phyloP scores from a whole-genome alignment of 2,888 invertebrate species.

The Standfussiana lucernea region DNA sequence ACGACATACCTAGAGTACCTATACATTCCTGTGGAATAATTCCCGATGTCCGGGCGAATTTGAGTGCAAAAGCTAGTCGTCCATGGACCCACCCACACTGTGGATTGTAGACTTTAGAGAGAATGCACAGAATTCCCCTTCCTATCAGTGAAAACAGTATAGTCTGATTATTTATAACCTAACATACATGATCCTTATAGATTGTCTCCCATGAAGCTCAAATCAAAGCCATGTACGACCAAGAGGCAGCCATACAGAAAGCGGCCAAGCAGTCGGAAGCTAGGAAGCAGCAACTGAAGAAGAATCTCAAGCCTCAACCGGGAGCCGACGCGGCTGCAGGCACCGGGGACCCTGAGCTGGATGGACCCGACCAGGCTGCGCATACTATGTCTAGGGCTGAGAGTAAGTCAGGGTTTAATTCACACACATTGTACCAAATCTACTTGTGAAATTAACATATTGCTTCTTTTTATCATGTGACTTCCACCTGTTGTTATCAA shows the following conservation, averaged over 20 bases:
- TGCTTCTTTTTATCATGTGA: background rate
- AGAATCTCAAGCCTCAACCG: slow-evolving; percentile 82
- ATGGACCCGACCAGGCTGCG: slow-evolving; percentile 89
- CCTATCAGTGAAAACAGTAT: background rate
- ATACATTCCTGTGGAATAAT: background rate
- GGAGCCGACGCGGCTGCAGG: slow-evolving; percentile 82
- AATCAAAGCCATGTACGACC: slow-evolving; percentile 84
- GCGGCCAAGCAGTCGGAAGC: slow-evolving; percentile 91
- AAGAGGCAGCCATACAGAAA: slow-evolving; percentile 89
- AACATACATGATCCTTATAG: slow-evolving; percentile 56
- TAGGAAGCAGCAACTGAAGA: slow-evolving; percentile 89
- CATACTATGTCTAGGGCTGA: slow-evolving; percentile 84
- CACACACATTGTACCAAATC: background rate
- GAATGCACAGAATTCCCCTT: background rate
- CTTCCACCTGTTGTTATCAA: no score
- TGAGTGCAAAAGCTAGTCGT: background rate
- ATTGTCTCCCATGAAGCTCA: slow-evolving; percentile 82
- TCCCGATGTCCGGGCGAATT: background rate
- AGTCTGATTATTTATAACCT: background rate
- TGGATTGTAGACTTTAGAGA: background rate
- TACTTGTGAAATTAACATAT: background rate
- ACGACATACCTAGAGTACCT: background rate
- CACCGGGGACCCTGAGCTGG: slow-evolving; percentile 85
- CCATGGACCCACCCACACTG: background rate
- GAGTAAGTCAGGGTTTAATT: slow-evolving; percentile 68